Percentiles rank a stretch among this genome's conserved stretches.
Conservation (phyloP, 2,113 vertebrate species). For the Chamaetylas fuelleborni region DNA sequence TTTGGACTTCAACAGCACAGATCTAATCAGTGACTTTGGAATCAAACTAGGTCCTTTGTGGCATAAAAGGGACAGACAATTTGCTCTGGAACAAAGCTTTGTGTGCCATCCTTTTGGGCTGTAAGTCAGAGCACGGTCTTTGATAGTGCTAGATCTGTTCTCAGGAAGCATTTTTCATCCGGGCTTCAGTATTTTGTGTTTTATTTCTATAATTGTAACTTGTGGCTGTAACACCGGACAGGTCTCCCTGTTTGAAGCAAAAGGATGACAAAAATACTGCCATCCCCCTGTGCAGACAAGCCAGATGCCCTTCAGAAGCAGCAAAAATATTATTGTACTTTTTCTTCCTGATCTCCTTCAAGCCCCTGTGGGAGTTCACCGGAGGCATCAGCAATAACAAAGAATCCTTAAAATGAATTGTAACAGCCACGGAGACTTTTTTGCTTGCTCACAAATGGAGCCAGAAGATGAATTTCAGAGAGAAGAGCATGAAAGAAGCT, state of each 20-base stretch:
- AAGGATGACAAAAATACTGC: neutral
- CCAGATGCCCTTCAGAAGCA: neutral
- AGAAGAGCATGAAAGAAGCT: neutral
- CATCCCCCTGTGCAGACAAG: neutral
- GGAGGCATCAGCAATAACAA: neutral
- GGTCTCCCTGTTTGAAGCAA: neutral
- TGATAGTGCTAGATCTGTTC: neutral
- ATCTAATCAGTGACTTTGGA: neutral
- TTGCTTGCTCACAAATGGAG: neutral
- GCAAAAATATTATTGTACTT: neutral
- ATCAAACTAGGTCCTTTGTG: neutral
- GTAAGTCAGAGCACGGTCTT: neutral
- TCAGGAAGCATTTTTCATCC: neutral
- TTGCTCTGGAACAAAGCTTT: neutral
- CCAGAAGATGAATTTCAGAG: neutral
- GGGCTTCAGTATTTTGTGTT: neutral
- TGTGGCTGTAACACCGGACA: neutral
- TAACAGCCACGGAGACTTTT: neutral
- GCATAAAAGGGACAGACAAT: neutral
- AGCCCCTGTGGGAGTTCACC: neutral
- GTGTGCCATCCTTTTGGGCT: neutral
- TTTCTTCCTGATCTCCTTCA: neutral
- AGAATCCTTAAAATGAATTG: constrained; percentile 10
- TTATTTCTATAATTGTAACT: neutral
- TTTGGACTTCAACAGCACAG: neutral